Evolutionary conservation across 2,113 vertebrate genomes (phyloP).

Genomic region (Leptocoma aspasia): DNA sequence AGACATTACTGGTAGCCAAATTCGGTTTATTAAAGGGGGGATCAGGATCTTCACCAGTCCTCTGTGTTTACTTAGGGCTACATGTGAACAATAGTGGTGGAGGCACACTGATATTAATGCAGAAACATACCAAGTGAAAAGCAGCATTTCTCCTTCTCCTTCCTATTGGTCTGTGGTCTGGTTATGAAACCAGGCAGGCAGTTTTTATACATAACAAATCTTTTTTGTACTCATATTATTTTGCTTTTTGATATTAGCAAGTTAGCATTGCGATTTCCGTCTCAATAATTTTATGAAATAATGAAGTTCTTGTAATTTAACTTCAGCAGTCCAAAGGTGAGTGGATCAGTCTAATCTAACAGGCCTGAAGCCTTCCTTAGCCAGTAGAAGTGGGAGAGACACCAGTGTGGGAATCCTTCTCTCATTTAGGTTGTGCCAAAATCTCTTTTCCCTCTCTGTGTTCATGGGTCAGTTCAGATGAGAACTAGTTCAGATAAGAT

Average conservation of each 20-base stretch:
- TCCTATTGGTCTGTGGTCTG: neutral
- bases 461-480: no score
- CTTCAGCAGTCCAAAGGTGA: neutral
- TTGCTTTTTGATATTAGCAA: neutral
- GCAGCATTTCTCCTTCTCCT: neutral
- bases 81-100: neutral
- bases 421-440: neutral
- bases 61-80: neutral
- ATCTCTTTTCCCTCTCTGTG: neutral
- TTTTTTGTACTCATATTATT: neutral
- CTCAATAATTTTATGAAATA: neutral
- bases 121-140: neutral
- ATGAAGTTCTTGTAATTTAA: neutral
- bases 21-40: neutral
- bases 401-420: neutral
- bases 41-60: neutral
- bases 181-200: neutral
- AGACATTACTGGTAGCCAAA: neutral
- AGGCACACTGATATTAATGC: neutral
- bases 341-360: neutral
- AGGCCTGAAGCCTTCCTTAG: neutral
- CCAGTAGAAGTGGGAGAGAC: neutral
- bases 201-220: neutral
- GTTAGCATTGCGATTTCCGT: neutral
- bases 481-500: neutral